Conservation (phyloP, 2,797 vertebrate species). For the Phataginus tetradactyla region DNA sequence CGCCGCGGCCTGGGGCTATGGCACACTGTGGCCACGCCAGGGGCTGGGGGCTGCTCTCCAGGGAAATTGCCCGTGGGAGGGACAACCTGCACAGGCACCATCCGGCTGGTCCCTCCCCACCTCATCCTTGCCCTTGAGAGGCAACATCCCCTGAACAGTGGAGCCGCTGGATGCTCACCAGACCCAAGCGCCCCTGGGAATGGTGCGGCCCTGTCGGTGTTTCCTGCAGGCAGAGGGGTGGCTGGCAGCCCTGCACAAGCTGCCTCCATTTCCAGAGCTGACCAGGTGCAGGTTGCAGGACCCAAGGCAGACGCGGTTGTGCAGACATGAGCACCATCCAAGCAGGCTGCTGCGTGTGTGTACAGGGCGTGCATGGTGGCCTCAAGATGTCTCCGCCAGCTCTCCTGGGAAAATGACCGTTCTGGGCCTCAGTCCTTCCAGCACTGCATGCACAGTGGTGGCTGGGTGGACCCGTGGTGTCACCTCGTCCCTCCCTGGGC, state of each 20-base stretch:
- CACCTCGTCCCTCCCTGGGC: fast-evolving
- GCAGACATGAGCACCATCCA: not conserved
- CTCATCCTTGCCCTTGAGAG: not conserved
- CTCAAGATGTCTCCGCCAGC: fast-evolving
- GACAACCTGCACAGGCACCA: not conserved
- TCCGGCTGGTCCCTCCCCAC: fast-evolving
- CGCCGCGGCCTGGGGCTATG: no score
- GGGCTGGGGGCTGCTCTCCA: no score
- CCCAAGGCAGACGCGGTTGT: fast-evolving
- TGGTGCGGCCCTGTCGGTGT: fast-evolving
- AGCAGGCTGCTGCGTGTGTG: fast-evolving
- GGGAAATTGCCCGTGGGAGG: no score
- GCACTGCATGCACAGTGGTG: fast-evolving
- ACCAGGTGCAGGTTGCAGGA: fast-evolving
- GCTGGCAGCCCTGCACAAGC: fast-evolving
- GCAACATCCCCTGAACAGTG: not conserved
- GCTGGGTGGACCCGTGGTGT: fast-evolving
- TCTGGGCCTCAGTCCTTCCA: not conserved
- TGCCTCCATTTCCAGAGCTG: not conserved
- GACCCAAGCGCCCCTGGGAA: not conserved
- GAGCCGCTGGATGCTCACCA: not conserved
- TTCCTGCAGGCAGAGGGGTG: not conserved
- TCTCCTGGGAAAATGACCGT: not conserved
- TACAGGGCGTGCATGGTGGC: fast-evolving
- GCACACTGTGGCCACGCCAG: no score